Evolutionary conservation across 1,140 invertebrate species (phyloP).

Genomic region (Propsilocerus akamusi): DNA sequence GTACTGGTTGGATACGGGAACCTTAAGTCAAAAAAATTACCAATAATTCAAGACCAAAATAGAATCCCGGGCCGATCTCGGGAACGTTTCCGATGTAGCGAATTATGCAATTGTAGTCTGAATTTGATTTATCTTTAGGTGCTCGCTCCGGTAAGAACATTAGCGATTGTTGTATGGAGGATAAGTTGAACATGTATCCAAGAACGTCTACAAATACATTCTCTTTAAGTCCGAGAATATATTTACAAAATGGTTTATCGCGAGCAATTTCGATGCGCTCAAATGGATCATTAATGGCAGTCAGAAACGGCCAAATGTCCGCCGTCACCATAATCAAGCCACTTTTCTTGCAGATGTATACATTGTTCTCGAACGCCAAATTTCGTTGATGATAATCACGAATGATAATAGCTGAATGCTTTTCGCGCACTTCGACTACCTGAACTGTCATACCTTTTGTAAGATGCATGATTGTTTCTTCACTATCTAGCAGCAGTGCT

Average conservation of each 20-base stretch:
- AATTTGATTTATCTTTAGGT: constrained; percentile 6
- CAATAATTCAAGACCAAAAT: constrained; percentile 33
- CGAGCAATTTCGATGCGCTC: constrained; percentile 28
- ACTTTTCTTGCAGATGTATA: constrained; percentile 11
- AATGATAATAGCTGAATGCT: not conserved
- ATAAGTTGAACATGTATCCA: constrained; percentile 16
- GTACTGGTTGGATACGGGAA: too few relatives aligned
- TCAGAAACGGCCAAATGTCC: constrained; percentile 28
- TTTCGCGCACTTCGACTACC: too few relatives aligned
- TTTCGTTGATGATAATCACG: not conserved
- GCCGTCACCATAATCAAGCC: constrained; percentile 10
- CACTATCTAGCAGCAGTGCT: too few relatives aligned
- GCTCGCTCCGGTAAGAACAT: constrained; percentile 14
- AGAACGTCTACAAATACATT: constrained; percentile 20
- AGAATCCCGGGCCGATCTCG: constrained; percentile 29
- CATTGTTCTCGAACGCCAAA: constrained; percentile 8
- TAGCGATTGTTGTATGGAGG: constrained; percentile 6
- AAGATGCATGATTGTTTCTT: too few relatives aligned
- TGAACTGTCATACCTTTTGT: too few relatives aligned
- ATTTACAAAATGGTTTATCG: constrained; percentile 24
- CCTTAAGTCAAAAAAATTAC: constrained; percentile 20
- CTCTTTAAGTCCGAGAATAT: constrained; percentile 18
- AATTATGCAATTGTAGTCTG: constrained; percentile 20
- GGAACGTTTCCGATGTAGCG: constrained; percentile 31
- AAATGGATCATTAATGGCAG: constrained; percentile 25